phyloP scores from a whole-genome alignment of 2,888 invertebrate genomes.

The Megastigmus dorsalis region DNA sequence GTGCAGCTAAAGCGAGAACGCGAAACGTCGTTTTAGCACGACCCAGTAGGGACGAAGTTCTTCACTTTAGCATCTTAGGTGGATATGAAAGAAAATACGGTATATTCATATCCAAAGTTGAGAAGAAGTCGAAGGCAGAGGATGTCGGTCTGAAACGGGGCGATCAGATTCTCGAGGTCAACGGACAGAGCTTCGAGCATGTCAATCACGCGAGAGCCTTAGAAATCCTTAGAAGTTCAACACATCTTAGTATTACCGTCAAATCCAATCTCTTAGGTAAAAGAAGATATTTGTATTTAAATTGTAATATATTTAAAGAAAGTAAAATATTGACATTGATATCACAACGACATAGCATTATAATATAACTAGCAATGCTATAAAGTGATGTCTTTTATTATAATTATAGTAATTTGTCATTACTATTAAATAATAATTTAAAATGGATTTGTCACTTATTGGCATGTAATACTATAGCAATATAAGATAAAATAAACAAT shows the following conservation, averaged over 20 bases:
- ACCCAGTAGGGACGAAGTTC: slow-evolving; percentile 92
- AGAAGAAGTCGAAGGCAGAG: slow-evolving; percentile 94
- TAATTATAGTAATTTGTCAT: too few relatives aligned
- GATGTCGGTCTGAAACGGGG: slow-evolving; percentile 97
- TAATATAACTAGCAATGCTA: not conserved
- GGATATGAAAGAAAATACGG: slow-evolving; percentile 95
- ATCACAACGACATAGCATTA: not conserved
- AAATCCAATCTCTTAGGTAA: slow-evolving; percentile 94
- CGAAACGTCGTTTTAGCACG: slow-evolving; percentile 93
- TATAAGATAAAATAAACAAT: too few relatives aligned
- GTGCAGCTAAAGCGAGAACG: slow-evolving; percentile 96
- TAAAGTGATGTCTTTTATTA: too few relatives aligned
- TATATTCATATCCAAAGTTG: slow-evolving; percentile 96
- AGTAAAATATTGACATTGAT: not conserved
- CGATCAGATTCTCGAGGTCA: slow-evolving; percentile 98
- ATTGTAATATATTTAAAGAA: slow-evolving; percentile 15
- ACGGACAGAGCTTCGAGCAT: slow-evolving; percentile 96
- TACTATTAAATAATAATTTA: too few relatives aligned
- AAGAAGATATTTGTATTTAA: not conserved
- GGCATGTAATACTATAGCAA: too few relatives aligned
- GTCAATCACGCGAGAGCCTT: slow-evolving; percentile 93
- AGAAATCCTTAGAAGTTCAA: slow-evolving; percentile 94
- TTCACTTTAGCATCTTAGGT: slow-evolving; percentile 95
- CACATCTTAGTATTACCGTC: slow-evolving; percentile 96
- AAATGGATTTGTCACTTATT: too few relatives aligned